A percentile compares a stretch with the other conserved stretches of the same genome.
These are phyloP conservation scores for Oryzias curvinotus DNA, from an alignment of 2,113 vertebrate species.

Conservation along the genomic window DNA sequence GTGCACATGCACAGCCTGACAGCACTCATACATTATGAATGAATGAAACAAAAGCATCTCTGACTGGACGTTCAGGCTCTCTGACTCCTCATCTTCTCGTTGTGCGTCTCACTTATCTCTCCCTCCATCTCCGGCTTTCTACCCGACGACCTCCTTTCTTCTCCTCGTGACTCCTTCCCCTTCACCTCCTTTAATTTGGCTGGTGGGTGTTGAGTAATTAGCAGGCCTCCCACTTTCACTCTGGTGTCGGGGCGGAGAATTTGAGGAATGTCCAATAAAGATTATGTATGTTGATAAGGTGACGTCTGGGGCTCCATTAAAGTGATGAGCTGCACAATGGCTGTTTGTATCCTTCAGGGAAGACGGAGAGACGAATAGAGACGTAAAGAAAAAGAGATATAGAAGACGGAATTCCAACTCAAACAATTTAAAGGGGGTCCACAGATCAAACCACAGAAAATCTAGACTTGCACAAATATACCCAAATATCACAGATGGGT, in stretches of 20 bases:
- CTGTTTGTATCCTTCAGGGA: constrained; percentile 59
- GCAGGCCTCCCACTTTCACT: constrained; percentile 63
- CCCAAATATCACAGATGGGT: no score
- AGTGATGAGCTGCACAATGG: constrained; percentile 62
- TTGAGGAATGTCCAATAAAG: constrained; percentile 76
- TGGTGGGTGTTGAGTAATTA: constrained; percentile 72
- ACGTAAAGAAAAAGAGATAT: no score
- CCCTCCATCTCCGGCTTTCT: constrained; percentile 17
- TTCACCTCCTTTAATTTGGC: constrained; percentile 63
- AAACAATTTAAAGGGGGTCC: no score
- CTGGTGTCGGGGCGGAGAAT: constrained; percentile 68
- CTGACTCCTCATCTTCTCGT: constrained; percentile 53
- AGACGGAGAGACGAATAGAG: constrained; percentile 1
- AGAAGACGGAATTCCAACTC: no score
- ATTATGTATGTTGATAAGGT: constrained; percentile 75
- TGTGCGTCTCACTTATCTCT: constrained; percentile 51
- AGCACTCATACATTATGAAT: constrained; percentile 79
- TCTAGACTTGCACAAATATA: no score
- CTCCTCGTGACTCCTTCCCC: constrained; percentile 43
- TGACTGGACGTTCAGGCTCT: constrained; percentile 58
- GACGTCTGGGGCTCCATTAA: constrained; percentile 64
- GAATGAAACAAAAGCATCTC: constrained; percentile 69
- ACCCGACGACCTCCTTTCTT: constrained; percentile 54
- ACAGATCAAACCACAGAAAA: no score
- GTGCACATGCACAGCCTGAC: constrained; percentile 68